Base-by-base conservation (phyloP, 2,888 invertebrate species). In the Capitulum mitella region DNA sequence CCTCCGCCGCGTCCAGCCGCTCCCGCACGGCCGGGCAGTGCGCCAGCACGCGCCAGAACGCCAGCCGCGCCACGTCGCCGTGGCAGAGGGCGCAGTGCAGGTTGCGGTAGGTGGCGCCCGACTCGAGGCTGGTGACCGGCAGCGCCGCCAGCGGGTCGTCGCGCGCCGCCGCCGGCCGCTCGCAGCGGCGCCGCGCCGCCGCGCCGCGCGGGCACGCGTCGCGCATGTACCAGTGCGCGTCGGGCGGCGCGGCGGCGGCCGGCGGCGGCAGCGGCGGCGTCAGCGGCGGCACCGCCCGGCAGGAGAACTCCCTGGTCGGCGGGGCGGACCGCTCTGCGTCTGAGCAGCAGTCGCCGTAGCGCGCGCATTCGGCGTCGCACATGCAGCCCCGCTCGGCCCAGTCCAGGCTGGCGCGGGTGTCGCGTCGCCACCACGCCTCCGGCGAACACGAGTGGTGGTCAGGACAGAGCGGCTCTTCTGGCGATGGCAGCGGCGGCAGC, bases 161-260 rank as follows among this genome's bases (percentile, higher is more conserved):
- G 5, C 22, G 10, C 5, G 37, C 70, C 0, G 37, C 22, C 37
- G n/a, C 22, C 29, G 75, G 75, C n/a, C 40, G 75, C 32, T 75
- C 75, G 8, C 75, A 75, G 40, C 10, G 22, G 2, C 37, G 26
- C 3, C 40, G 74, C 43, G 40, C 46, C 1, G 29, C 46, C 19
- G 75, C 46, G n/a, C 16, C 29, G 14, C 5, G n/a, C 22, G 70
- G 70, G 22, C 70, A 70, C 6, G 70, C 8, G 70, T 70, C 70
- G 19, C 29, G 34, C 70, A 70, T 70, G 70, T 70, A 70, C 70
- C 70, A 70, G 54, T 54, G n/a, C 51, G n/a, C n/a, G n/a, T n/a
- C 22, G 51, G 14, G 19, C 10, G 34, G 32, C 34, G 3, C 19
- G 34, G 32, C 32, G 26, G 29, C 12, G 12, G 64, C 1, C 16